These are phyloP conservation scores for Dorcus parallelipipedus DNA, from an alignment of 2,888 invertebrate species.

Conservation along the genomic window DNA sequence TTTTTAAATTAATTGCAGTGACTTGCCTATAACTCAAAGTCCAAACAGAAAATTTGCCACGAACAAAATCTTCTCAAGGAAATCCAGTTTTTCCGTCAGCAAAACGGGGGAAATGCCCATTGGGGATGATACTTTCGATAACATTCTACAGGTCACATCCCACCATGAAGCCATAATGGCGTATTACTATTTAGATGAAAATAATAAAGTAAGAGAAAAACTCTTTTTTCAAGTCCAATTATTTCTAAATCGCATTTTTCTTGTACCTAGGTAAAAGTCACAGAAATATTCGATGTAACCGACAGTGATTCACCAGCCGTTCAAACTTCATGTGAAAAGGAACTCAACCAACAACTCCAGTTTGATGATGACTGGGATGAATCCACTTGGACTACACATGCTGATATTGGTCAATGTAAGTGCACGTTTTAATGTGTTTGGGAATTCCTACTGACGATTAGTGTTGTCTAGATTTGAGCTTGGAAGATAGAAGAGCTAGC, in stretches of 20 bases:
- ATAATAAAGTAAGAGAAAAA: constrained; percentile 63
- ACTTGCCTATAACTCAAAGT: constrained; percentile 39
- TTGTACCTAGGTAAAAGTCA: constrained; percentile 68
- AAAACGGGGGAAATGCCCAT: constrained; percentile 38
- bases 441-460: background rate
- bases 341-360: constrained; percentile 61
- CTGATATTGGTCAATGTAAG: constrained; percentile 20
- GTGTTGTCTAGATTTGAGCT: background rate
- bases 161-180: constrained; percentile 88
- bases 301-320: constrained; percentile 67
- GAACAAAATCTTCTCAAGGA: constrained; percentile 42
- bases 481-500: constrained; percentile 31
- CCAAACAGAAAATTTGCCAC: constrained; percentile 40
- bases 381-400: constrained; percentile 28
- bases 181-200: constrained; percentile 86
- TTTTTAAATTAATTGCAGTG: constrained; percentile 32
- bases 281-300: constrained; percentile 86
- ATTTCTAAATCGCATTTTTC: constrained; percentile 2
- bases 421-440: background rate
- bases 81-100: constrained; percentile 44
- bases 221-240: background rate
- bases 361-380: constrained; percentile 65
- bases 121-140: constrained; percentile 64
- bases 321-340: constrained; percentile 60
- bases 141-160: constrained; percentile 71